phyloP scores from a whole-genome alignment of 1,140 invertebrate genomes.

The Drosophila sechellia region DNA sequence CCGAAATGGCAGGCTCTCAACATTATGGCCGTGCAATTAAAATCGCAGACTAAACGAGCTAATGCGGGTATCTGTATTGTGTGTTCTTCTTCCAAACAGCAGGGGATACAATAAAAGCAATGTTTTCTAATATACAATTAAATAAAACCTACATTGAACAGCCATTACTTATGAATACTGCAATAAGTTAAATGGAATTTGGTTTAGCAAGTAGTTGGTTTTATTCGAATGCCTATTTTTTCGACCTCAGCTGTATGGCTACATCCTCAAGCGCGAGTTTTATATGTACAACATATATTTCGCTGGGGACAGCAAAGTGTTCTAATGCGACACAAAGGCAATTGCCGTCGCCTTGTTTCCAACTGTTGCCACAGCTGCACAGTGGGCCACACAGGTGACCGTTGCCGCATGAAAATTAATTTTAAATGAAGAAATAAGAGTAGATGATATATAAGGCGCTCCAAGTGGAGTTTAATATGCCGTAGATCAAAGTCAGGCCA shows the following conservation, averaged over 20 bases:
- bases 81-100: background rate
- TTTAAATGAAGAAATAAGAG: conserved; percentile 21
- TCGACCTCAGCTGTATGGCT: conserved; percentile 6
- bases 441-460: background rate
- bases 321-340: conserved; percentile 63
- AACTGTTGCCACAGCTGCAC: conserved; percentile 46
- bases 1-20: conserved; percentile 21
- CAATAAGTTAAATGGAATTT: no score
- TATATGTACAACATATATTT: conserved; percentile 5
- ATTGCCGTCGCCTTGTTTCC: conserved; percentile 52
- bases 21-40: conserved; percentile 76
- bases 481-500: conserved; percentile 40
- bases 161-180: no score
- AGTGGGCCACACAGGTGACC: conserved; percentile 35
- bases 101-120: background rate
- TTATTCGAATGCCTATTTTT: background rate
- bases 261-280: background rate
- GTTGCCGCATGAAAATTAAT: conserved; percentile 21
- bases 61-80: conserved; percentile 31
- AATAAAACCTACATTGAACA: no score
- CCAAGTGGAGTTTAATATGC: conserved; percentile 29
- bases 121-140: background rate
- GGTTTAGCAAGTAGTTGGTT: background rate
- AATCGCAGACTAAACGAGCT: conserved; percentile 77
- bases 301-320: conserved; percentile 63